Evolutionary conservation across 2,888 invertebrate species (phyloP).

Genomic region (Nezara viridula): DNA sequence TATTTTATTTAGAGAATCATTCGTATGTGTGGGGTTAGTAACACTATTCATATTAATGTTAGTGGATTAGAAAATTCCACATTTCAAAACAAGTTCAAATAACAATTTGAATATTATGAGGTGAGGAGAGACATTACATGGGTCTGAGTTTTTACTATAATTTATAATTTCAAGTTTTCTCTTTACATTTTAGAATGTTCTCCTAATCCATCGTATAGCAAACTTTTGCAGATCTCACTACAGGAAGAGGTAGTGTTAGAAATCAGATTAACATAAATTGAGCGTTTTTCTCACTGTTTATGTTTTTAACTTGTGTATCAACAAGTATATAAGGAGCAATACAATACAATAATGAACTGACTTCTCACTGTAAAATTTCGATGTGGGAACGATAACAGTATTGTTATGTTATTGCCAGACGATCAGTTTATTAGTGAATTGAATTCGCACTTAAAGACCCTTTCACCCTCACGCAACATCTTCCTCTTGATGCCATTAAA

Average conservation of each 20-base stretch:
- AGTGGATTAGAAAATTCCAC: too few species aligned
- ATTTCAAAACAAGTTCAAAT: too few species aligned
- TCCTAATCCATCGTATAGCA: too few species aligned
- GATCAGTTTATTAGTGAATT: not conserved
- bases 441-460: not conserved
- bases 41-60: too few species aligned
- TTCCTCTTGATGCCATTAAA: not conserved
- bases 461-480: constrained; percentile 7
- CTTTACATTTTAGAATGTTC: too few species aligned
- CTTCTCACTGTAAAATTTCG: not conserved
- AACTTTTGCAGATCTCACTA: not conserved
- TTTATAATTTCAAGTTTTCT: too few species aligned
- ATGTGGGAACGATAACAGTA: not conserved
- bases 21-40: too few species aligned
- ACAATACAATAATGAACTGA: not conserved
- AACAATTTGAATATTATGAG: too few species aligned
- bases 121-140: too few species aligned
- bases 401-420: not conserved
- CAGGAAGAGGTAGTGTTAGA: not conserved
- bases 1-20: too few species aligned
- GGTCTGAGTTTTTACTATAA: too few species aligned
- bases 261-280: not conserved
- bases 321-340: not conserved
- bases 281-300: not conserved
- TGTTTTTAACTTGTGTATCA: not conserved